A percentile compares a stretch with the other conserved stretches of the same genome.
Conservation (phyloP, 2,888 invertebrate species). For the Alsophila aescularia region DNA sequence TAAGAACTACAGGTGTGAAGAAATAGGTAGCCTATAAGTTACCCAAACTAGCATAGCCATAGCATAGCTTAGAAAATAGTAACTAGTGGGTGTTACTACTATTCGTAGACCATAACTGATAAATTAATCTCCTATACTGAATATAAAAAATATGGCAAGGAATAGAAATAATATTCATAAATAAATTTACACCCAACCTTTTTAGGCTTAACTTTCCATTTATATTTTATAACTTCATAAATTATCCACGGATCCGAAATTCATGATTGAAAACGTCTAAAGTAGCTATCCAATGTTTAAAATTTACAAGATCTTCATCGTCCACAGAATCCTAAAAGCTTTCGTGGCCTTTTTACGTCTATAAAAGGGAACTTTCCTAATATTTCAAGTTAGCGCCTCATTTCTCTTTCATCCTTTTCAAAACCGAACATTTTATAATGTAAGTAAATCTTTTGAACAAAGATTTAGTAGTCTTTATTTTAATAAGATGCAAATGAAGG, state of each 20-base stretch:
- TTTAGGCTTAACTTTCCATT: too few relatives aligned
- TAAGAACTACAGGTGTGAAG: too few relatives aligned
- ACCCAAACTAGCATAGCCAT: too few relatives aligned
- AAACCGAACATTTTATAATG: constrained; percentile 11
- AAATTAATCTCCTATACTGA: too few relatives aligned
- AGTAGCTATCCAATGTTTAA: constrained; percentile 20
- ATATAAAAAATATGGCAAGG: too few relatives aligned
- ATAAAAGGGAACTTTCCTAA: constrained; percentile 33
- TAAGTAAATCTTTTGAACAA: constrained; percentile 2
- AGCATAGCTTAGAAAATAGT: too few relatives aligned
- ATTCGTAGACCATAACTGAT: too few relatives aligned
- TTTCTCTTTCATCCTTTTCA: constrained; percentile 20
- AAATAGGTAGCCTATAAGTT: too few relatives aligned
- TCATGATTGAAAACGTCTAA: constrained; percentile 16
- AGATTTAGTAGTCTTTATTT: not conserved
- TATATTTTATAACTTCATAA: constrained; percentile 10
- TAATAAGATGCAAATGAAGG: constrained; percentile 4
- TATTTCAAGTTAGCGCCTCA: constrained; percentile 29
- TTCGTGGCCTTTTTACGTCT: constrained; percentile 27
- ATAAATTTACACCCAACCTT: too few relatives aligned
- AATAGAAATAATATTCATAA: too few relatives aligned
- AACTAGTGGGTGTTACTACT: too few relatives aligned
- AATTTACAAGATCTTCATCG: constrained; percentile 9
- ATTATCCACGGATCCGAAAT: constrained; percentile 8
- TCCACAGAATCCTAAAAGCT: constrained; percentile 16